phyloP scores from a whole-genome alignment of 2,888 invertebrate genomes.

The Pyrrhia umbra region DNA sequence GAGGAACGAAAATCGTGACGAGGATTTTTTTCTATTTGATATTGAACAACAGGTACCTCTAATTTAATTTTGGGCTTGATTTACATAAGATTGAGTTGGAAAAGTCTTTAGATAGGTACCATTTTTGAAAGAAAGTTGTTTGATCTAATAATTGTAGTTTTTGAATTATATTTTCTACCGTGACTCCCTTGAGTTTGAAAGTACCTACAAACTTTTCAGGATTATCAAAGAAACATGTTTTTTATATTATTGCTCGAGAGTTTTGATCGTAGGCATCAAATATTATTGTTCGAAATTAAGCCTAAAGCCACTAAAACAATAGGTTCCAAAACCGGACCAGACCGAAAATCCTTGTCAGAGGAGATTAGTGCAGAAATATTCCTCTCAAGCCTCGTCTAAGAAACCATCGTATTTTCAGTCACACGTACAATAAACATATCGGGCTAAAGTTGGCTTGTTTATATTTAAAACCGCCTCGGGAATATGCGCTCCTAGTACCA shows the following conservation, averaged over 20 bases:
- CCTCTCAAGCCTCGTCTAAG: constrained; percentile 9
- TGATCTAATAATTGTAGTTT: too few relatives aligned
- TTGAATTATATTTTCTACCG: too few relatives aligned
- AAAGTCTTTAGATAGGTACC: background rate
- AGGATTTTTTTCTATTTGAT: constrained; percentile 2
- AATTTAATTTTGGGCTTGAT: background rate
- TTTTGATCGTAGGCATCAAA: too few relatives aligned
- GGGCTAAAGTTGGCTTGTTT: constrained; percentile 21
- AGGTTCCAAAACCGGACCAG: too few relatives aligned
- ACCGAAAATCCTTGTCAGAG: too few relatives aligned
- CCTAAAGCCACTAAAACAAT: too few relatives aligned
- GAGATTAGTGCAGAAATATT: background rate
- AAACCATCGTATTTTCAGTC: constrained; percentile 21
- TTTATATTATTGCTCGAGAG: too few relatives aligned
- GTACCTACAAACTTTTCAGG: too few relatives aligned
- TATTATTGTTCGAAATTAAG: too few relatives aligned
- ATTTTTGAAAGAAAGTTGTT: too few relatives aligned
- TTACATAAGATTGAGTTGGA: background rate
- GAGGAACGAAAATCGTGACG: constrained; percentile 3
- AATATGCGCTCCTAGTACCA: constrained; percentile 43
- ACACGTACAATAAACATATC: constrained; percentile 41
- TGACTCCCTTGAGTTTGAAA: too few relatives aligned
- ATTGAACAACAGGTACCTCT: background rate
- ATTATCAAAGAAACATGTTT: too few relatives aligned
- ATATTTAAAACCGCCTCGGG: constrained; percentile 28